Evolutionary conservation across 1,140 invertebrate species (phyloP), one percentile per base, ranked within the genome.

Genomic region (Leguminivora glycinivorella): DNA sequence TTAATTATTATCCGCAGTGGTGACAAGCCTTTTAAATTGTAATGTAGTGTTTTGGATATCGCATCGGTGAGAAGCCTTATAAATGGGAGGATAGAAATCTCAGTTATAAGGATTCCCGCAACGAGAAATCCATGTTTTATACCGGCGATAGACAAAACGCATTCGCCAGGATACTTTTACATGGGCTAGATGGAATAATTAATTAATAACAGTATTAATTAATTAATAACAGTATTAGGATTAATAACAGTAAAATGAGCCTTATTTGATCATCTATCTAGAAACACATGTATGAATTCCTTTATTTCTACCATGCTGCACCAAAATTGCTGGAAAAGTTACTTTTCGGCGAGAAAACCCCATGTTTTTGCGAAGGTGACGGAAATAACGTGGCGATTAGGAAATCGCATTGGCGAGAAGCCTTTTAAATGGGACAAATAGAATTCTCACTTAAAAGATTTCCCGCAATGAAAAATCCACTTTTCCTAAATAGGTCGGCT

Each of bases 81-180:
- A 52, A 52, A 52, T 52, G 47, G 47, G 19, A 52, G 22, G 22
- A 47, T 4, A 17, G 43, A 47, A 47, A 47, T 47, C 43, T 47
- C n/a, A 47, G n/a, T 19, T 47, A 47, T 47, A 47, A 47, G 43
- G 43, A 47, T 47, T 47, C 43, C 43, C n/a, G 43, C 43, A 47
- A 17, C 43, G 14, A 47, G 17, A 47, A 19, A 47, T 38, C 34
- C 34, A 38, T 38, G 43, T 47, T 17, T 7, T 6, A n/a, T n/a
- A n/a, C n/a, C n/a, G n/a, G 43, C 12, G n/a, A n/a, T n/a, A 17
- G n/a, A 47, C 14, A 6, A 17, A 47, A 47, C 34, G 34, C 34
- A 38, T 2, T 14, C 10, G 34, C 34, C 10, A 38, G 34, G 14
- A 38, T 9, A 4, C 34, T 38, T 38, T 38, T 38, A 38, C 10